A percentile compares a stretch with the other conserved stretches of the same genome.
Conservation (phyloP, 2,113 vertebrate genomes). For the Aythya baeri region DNA sequence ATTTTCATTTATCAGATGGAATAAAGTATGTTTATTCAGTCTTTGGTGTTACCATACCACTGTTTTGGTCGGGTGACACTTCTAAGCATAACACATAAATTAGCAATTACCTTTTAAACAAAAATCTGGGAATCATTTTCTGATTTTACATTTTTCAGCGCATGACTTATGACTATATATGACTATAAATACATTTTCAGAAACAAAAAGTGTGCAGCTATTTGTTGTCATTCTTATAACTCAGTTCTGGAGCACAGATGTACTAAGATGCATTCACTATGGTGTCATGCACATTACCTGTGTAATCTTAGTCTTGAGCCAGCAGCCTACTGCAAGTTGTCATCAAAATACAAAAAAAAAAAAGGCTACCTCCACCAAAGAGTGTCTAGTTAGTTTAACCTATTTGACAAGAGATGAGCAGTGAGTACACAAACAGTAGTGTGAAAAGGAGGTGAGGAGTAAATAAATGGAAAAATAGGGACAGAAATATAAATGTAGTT, state of each 20-base stretch:
- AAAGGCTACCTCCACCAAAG: background rate
- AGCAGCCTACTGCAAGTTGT: background rate
- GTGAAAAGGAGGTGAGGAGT: background rate
- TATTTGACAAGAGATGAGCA: background rate
- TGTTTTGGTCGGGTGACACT: background rate
- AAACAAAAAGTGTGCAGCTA: background rate
- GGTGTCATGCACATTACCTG: background rate
- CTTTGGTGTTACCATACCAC: background rate
- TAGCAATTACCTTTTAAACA: background rate
- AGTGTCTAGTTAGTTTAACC: background rate
- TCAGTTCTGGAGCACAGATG: background rate
- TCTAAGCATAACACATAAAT: background rate
- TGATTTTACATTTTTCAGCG: background rate
- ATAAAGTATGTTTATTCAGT: background rate
- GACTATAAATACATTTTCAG: background rate
- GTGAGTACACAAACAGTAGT: background rate
- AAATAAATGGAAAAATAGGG: background rate
- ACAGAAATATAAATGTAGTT: background rate
- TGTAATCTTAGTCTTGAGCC: background rate
- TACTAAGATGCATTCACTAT: background rate
- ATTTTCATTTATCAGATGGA: background rate
- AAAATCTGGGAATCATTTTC: background rate
- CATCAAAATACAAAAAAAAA: background rate
- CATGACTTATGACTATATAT: background rate
- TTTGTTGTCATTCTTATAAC: background rate